Evolutionary conservation across 2,113 vertebrate genomes (phyloP).

Genomic region (Aptenodytes patagonicus): DNA sequence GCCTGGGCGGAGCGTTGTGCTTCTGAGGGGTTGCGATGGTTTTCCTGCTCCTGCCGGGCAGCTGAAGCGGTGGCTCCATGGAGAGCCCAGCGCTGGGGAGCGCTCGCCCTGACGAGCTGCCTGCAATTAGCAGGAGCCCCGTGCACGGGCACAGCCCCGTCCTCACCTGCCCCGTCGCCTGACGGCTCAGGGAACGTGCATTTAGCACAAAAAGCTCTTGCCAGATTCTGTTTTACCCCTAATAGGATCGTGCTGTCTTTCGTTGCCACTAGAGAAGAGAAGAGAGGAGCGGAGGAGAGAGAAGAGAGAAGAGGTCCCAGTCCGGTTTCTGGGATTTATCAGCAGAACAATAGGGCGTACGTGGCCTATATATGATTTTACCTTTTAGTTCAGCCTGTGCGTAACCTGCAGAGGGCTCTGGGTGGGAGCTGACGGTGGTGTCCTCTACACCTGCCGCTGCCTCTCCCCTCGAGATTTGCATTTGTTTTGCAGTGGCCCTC

Average conservation of each 20-base stretch:
- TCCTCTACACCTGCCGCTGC: not conserved
- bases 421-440: not conserved
- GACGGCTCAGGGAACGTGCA: accelerated
- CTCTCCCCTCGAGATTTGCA: not conserved
- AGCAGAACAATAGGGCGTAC: not conserved
- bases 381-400: not conserved
- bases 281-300: not conserved
- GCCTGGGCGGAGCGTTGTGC: not conserved
- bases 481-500: not conserved
- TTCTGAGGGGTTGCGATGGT: not conserved
- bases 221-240: not conserved
- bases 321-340: not conserved
- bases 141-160: accelerated
- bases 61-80: not conserved
- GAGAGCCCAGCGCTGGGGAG: not conserved
- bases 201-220: not conserved
- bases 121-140: not conserved
- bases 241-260: not conserved
- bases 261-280: not conserved
- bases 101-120: not conserved
- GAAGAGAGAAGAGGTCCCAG: not conserved
- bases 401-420: not conserved
- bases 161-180: not conserved
- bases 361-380: not conserved
- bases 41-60: not conserved